A percentile compares a stretch with the other conserved stretches of the same genome.
phyloP scores from a whole-genome alignment of 2,797 vertebrate species.

The Halcyon chelicuti region DNA sequence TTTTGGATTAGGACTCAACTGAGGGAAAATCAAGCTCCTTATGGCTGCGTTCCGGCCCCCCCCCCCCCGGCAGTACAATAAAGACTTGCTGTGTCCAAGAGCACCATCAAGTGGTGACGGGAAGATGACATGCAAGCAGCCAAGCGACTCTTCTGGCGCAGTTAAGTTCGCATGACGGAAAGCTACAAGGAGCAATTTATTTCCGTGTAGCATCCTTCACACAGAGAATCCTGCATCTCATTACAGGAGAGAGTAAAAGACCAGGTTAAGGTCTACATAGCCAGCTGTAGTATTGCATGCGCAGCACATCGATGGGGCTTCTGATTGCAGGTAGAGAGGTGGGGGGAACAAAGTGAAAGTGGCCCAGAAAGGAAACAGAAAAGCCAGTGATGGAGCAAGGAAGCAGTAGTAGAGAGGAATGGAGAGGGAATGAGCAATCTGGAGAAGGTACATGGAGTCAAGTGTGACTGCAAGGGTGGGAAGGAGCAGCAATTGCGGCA shows the following conservation, averaged over 20 bases:
- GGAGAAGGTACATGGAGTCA: neutral
- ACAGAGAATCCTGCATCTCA: neutral
- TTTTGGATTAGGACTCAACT: neutral
- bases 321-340: neutral
- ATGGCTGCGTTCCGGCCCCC: no score
- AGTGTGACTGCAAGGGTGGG: neutral
- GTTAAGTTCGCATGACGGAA: neutral
- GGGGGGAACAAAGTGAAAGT: neutral
- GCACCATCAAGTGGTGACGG: conserved; percentile 75
- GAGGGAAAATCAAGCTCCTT: neutral
- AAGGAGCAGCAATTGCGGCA: neutral
- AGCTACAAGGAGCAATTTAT: neutral
- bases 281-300: accelerated
- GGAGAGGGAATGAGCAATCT: neutral
- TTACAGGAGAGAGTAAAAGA: neutral
- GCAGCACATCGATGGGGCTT: neutral
- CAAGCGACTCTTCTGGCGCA: neutral
- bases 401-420: neutral
- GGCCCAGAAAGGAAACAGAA: neutral
- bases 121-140: neutral
- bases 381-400: neutral
- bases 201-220: neutral
- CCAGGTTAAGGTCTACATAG: neutral
- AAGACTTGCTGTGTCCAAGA: conserved; percentile 63
- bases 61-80: neutral